Evolutionary conservation across 2,888 invertebrate genomes (phyloP).

Genomic region (Cybosia mesomella): DNA sequence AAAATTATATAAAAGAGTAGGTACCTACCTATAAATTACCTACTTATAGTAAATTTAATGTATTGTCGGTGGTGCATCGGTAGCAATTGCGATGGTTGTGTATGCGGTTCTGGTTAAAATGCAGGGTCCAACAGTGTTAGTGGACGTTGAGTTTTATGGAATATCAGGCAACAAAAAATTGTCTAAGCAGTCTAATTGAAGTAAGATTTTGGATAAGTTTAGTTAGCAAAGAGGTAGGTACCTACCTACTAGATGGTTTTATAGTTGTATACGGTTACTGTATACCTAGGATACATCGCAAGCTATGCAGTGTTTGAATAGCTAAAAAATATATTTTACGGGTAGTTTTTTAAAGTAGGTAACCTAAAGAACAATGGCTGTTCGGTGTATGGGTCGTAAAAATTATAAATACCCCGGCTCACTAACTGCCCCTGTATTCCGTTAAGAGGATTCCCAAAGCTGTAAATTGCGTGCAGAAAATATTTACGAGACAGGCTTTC

Average conservation of each 20-base stretch:
- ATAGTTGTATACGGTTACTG: not conserved
- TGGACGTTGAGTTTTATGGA: too few species aligned
- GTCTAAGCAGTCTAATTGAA: not conserved
- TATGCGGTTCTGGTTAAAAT: too few species aligned
- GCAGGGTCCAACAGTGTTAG: too few species aligned
- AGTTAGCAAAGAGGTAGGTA: too few species aligned
- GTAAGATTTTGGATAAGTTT: not conserved
- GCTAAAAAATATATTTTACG: constrained; percentile 13
- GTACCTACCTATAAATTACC: too few species aligned
- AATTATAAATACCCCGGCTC: constrained; percentile 79
- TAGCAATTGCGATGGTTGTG: too few species aligned
- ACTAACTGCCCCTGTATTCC: constrained; percentile 83
- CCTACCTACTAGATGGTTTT: too few species aligned
- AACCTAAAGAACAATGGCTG: constrained; percentile 67
- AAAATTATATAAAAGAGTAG: too few species aligned
- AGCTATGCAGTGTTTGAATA: not conserved
- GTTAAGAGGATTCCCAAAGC: constrained; percentile 85
- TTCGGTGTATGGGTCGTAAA: constrained; percentile 68
- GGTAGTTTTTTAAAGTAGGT: constrained; percentile 54
- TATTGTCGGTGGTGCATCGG: too few species aligned
- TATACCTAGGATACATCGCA: not conserved
- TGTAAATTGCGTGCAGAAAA: constrained; percentile 84
- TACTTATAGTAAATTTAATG: too few species aligned
- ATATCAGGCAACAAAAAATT: too few species aligned
- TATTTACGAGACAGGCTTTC: constrained; percentile 85